Conservation (phyloP, 2,797 vertebrate genomes). For the Morelia viridis region DNA sequence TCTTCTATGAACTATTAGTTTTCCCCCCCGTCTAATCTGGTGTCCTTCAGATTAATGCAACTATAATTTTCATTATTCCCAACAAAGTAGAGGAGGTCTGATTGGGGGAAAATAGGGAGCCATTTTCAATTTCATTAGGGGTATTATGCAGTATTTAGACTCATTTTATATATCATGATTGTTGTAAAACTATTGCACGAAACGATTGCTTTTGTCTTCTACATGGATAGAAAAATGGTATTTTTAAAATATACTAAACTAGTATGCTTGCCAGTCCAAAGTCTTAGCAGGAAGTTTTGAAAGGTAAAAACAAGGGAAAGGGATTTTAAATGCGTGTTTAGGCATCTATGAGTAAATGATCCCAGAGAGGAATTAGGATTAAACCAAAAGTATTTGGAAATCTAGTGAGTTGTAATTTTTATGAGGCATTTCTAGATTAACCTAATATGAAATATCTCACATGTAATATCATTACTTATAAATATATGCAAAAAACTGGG, state of each 20-base stretch:
- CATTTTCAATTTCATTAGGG: not conserved
- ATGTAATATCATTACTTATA: not conserved
- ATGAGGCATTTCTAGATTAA: not conserved
- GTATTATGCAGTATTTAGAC: not conserved
- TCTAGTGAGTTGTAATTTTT: not conserved
- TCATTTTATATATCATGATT: not conserved
- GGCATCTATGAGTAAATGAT: not conserved
- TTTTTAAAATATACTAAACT: not conserved
- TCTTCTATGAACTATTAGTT: not conserved
- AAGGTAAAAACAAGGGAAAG: not conserved
- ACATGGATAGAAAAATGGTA: not conserved
- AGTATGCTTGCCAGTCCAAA: not conserved
- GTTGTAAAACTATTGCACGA: not conserved
- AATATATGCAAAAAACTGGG: not conserved
- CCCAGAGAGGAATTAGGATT: not conserved
- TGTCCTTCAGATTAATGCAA: not conserved
- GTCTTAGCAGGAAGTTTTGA: not conserved
- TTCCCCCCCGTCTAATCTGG: not conserved
- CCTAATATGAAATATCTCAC: not conserved
- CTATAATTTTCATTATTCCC: not conserved
- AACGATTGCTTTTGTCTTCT: not conserved
- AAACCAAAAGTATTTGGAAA: not conserved
- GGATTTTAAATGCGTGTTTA: not conserved
- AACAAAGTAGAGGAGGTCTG: not conserved
- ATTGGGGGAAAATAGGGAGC: not conserved